Evolutionary conservation across 2,797 vertebrate species (phyloP), one percentile per base, ranked within the genome.

Genomic region (Mus minutoides): DNA sequence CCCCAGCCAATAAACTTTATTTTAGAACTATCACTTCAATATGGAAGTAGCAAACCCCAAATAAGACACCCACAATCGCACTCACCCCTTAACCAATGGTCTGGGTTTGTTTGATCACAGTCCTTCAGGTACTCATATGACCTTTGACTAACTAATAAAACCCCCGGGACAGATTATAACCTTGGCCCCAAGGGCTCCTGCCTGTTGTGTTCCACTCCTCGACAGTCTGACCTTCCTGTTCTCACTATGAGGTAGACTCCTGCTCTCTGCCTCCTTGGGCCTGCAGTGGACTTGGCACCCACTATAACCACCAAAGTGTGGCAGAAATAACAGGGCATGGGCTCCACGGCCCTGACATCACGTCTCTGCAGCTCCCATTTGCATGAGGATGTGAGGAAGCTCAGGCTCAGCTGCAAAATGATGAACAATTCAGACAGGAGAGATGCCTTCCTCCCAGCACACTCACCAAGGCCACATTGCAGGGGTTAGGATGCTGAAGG

Each of bases 191-290:
- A 21, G 75, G 58, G 76, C 60, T 22, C 26, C 26, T 0, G 10
- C 19, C 85, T 29, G 10, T 43, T 13, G 14, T 11, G 22, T 49
- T 62, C 11, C 0, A 2, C 6, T 43, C 62, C 6, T 1, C 3
- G 31, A 49, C 67, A 43, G 12, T 2, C 3, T 8, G 85, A 80
- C 6, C 21, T 5, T 34, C 10, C 85, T 52, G n/a, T 14, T 69
- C n/a, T 76, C 26, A 43, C 10, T 34, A 12, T 12, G 24, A 71
- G 17, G 37, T 19, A 26, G 46, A 78, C 31, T 34, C 58, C 17
- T 24, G 56, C 0, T 69, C 75, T 88, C 75, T 1, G n/a, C 3
- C 4, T 2, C n/a, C 37, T 17, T n/a, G 26, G 10, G 54, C 31
- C n/a, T 22, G 24, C 92, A 84, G 49, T 24, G 11, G 13, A 22